Evolutionary conservation across 2,113 vertebrate species (phyloP).

Genomic region (Mirounga angustirostris): DNA sequence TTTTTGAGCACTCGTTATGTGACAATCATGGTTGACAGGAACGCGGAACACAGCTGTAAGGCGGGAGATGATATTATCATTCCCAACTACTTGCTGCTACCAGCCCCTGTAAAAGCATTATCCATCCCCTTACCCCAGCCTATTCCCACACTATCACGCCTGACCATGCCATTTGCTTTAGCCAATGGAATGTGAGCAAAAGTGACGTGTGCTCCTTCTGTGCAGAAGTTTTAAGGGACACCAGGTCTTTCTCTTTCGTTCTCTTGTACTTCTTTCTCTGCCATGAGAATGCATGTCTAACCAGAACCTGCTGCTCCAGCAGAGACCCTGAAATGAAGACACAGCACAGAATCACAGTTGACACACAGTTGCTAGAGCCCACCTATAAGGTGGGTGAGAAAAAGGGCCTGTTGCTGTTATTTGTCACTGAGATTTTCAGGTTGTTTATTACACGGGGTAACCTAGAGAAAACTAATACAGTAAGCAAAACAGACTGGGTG

Average conservation of each 20-base stretch:
- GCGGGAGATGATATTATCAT: not conserved
- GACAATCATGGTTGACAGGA: not conserved
- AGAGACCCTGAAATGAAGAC: not conserved
- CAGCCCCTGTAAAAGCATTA: not conserved
- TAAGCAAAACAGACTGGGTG: not conserved
- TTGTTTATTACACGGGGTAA: not conserved
- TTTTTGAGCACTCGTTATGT: not conserved
- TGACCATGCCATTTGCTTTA: not conserved
- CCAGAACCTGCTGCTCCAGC: not conserved
- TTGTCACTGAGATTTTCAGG: not conserved
- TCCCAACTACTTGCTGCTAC: not conserved
- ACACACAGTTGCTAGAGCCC: not conserved
- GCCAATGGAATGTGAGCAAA: conserved; percentile 1
- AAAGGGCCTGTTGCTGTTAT: not conserved
- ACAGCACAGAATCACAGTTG: not conserved
- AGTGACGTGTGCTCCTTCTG: not conserved
- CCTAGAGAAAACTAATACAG: not conserved
- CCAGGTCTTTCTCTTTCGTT: not conserved
- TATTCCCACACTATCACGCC: not conserved
- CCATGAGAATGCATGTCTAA: not conserved
- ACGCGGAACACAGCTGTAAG: not conserved
- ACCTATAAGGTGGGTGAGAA: not conserved
- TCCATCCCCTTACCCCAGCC: not conserved
- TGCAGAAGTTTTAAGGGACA: conserved; percentile 36
- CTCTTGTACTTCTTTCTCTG: conserved; percentile 1